These are phyloP conservation scores for Raillietiella orientalis DNA, from an alignment of 2,888 invertebrate genomes.

Conservation along the genomic window DNA sequence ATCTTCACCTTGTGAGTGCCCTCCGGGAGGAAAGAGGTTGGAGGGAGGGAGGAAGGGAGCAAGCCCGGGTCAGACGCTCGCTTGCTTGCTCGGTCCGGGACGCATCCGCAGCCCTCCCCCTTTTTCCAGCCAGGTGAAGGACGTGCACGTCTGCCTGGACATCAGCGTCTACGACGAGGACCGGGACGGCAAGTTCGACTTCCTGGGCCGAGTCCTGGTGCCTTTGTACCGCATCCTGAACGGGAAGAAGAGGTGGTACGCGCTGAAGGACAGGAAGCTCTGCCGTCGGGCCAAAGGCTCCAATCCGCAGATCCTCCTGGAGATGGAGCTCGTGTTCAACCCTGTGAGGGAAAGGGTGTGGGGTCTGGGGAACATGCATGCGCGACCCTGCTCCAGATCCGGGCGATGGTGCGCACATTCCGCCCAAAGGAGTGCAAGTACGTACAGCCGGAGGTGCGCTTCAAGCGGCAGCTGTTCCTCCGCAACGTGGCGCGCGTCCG, in stretches of 20 bases:
- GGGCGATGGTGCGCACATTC: slow-evolving; percentile 67
- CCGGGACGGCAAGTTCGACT: slow-evolving; percentile 88
- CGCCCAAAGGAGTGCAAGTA: slow-evolving; percentile 87
- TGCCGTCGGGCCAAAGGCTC: slow-evolving; percentile 64
- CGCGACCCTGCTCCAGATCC: slow-evolving; percentile 17
- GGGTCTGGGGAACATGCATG: neutral
- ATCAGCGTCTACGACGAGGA: slow-evolving; percentile 93
- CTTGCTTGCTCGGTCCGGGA: too few species aligned
- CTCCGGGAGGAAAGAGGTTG: too few species aligned
- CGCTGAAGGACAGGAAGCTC: slow-evolving; percentile 80
- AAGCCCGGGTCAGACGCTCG: too few species aligned
- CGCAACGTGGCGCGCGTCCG: slow-evolving; percentile 73
- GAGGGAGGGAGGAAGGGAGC: too few species aligned
- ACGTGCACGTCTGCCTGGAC: slow-evolving; percentile 75
- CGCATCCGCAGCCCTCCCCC: too few species aligned
- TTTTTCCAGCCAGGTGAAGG: slow-evolving; percentile 17
- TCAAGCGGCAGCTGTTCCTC: slow-evolving; percentile 76
- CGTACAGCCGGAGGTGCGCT: slow-evolving; percentile 74
- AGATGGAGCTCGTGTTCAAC: slow-evolving; percentile 75
- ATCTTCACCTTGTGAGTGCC: slow-evolving; percentile 74
- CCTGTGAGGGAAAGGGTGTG: slow-evolving; percentile 19
- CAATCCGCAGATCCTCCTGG: slow-evolving; percentile 57
- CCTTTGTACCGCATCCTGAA: slow-evolving; percentile 56
- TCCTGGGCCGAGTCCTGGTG: slow-evolving; percentile 65
- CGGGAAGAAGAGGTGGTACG: slow-evolving; percentile 80